These are phyloP conservation scores for Neolamprologus tretocephalus DNA, from an alignment of 2,113 vertebrate genomes.

Conservation along the genomic window DNA sequence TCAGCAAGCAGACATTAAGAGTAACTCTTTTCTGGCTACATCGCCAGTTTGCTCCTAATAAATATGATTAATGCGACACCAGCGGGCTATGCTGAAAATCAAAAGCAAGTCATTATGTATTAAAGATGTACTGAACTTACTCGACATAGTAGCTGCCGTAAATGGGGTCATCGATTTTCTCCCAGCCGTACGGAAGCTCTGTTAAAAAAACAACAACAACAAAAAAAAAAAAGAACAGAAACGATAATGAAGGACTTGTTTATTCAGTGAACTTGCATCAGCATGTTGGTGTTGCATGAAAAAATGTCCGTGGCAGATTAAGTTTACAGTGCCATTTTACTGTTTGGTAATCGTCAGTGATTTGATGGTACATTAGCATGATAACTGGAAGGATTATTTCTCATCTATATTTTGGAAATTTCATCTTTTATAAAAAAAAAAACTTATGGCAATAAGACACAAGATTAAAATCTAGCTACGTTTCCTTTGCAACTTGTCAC, in stretches of 20 bases:
- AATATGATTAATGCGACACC: slow-evolving; percentile 47
- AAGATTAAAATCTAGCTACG: neutral
- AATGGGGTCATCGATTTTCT: slow-evolving; percentile 99
- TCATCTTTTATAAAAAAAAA: neutral
- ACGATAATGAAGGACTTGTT: slow-evolving; percentile 64
- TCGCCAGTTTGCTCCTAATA: neutral
- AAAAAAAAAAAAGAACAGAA: neutral
- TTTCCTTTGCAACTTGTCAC: neutral
- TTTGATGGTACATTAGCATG: neutral
- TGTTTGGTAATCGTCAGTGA: neutral
- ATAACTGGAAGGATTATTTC: neutral
- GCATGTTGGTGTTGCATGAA: slow-evolving; percentile 4
- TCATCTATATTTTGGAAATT: neutral
- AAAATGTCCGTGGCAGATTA: neutral
- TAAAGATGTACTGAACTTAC: slow-evolving; percentile 83
- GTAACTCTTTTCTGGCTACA: slow-evolving; percentile 1
- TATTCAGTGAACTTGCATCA: neutral
- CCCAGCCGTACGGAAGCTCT: slow-evolving; percentile 99
- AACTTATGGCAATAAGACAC: neutral
- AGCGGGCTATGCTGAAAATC: slow-evolving; percentile 7
- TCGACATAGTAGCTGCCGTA: slow-evolving; percentile 99
- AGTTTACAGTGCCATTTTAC: neutral
- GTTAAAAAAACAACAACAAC: slow-evolving; percentile 29
- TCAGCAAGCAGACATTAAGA: neutral
- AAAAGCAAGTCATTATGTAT: slow-evolving; percentile 63